Conservation (phyloP, 2,797 vertebrate species). For the Sebastes matsubarae region DNA sequence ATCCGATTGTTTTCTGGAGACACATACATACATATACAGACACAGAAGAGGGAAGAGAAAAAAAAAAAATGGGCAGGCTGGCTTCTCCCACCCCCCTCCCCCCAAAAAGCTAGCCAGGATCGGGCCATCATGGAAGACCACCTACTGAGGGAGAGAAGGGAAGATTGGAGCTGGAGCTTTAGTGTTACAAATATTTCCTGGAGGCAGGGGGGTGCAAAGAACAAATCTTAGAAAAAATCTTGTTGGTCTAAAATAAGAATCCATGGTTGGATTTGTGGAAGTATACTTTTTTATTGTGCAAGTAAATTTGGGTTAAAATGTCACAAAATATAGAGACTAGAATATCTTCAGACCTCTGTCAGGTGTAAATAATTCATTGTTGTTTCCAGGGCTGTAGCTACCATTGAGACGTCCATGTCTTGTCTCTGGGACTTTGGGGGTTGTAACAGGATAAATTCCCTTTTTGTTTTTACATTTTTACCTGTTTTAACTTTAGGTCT, state of each 20-base stretch:
- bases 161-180: constrained; percentile 50
- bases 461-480: not conserved
- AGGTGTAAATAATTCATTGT: constrained; percentile 16
- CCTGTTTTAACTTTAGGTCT: not conserved
- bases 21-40: constrained; percentile 82
- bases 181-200: constrained; percentile 43
- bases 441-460: not conserved
- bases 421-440: not conserved
- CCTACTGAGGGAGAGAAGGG: constrained; percentile 48
- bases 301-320: not conserved
- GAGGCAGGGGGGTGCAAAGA: constrained; percentile 20
- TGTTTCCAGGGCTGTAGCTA: constrained; percentile 6
- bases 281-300: not conserved
- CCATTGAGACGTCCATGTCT: not conserved
- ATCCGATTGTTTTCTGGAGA: constrained; percentile 93
- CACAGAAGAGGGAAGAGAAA: constrained; percentile 65
- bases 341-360: not conserved
- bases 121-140: constrained; percentile 40
- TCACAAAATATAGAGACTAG: not conserved
- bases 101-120: constrained; percentile 4
- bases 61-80: constrained; percentile 54
- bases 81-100: constrained; percentile 18
- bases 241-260: not conserved
- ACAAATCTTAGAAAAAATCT: not conserved
- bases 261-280: not conserved